phyloP scores from a whole-genome alignment of 2,888 invertebrate species.

The Hirtodrosophila histrioides region DNA sequence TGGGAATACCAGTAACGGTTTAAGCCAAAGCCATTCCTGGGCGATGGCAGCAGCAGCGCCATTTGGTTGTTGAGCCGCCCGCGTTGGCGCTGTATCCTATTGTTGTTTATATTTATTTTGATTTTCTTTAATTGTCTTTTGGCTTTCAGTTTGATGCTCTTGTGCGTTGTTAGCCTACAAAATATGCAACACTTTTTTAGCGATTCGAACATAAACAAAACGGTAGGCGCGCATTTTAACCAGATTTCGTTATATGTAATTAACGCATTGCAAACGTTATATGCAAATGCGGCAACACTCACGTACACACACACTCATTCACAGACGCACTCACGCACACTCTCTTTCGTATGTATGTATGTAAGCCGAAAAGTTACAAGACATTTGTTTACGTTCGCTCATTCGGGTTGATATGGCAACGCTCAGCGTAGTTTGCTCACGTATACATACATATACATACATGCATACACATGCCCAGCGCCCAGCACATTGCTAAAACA shows the following conservation, averaged over 20 bases:
- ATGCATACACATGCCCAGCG: slow-evolving; percentile 12
- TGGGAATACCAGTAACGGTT: slow-evolving; percentile 54
- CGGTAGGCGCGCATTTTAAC: neutral
- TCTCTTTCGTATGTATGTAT: slow-evolving; percentile 9
- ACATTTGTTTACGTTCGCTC: slow-evolving; percentile 68
- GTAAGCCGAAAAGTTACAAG: slow-evolving; percentile 64
- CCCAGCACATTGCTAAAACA: slow-evolving; percentile 54
- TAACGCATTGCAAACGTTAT: slow-evolving; percentile 44
- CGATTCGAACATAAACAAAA: slow-evolving; percentile 27
- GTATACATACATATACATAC: slow-evolving; percentile 43
- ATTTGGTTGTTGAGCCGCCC: slow-evolving; percentile 48
- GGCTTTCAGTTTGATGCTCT: slow-evolving; percentile 16
- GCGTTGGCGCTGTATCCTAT: slow-evolving; percentile 24
- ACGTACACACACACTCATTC: slow-evolving; percentile 27
- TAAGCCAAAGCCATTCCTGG: slow-evolving; percentile 60
- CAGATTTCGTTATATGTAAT: slow-evolving; percentile 40
- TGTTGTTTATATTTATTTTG: slow-evolving; percentile 13
- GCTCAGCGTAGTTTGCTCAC: slow-evolving; percentile 39
- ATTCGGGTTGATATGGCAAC: slow-evolving; percentile 52
- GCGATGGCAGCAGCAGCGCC: slow-evolving; percentile 66
- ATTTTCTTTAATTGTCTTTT: slow-evolving; percentile 22
- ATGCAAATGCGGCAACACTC: slow-evolving; percentile 49
- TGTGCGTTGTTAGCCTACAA: slow-evolving; percentile 34
- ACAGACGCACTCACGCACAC: slow-evolving; percentile 12
- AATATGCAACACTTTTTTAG: slow-evolving; percentile 47